Evolutionary conservation across 2,888 invertebrate species (phyloP).

Genomic region (Tenthredo notha): DNA sequence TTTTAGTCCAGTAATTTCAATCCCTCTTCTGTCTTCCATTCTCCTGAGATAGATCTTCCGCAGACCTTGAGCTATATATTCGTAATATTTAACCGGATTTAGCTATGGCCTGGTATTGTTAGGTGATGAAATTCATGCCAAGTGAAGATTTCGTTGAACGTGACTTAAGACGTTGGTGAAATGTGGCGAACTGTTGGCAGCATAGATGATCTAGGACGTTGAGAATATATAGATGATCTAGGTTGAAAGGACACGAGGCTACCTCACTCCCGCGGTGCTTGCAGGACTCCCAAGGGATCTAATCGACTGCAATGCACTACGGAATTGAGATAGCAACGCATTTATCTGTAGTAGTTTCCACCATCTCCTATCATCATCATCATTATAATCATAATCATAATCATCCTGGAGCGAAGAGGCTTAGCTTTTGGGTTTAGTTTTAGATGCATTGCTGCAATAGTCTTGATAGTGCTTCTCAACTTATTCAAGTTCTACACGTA

Average conservation of each 20-base stretch:
- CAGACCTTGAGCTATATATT: background rate
- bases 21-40: background rate
- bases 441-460: background rate
- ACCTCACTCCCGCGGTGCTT: constrained; percentile 97
- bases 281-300: constrained; percentile 84
- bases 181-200: background rate
- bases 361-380: background rate
- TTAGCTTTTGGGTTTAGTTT: background rate
- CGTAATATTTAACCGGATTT: background rate
- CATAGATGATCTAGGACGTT: background rate
- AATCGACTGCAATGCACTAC: constrained; percentile 97
- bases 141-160: constrained; percentile 14
- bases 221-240: background rate
- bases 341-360: constrained; percentile 60
- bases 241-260: constrained; percentile 77
- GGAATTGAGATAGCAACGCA: constrained; percentile 92
- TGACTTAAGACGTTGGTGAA: background rate
- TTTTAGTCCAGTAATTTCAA: background rate
- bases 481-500: background rate
- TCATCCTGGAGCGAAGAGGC: background rate
- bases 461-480: background rate
- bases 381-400: background rate
- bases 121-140: background rate
- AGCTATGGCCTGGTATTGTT: background rate
- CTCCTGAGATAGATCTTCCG: background rate